Conservation (phyloP, 2,113 vertebrate genomes). For the Brienomyrus longianalis region DNA sequence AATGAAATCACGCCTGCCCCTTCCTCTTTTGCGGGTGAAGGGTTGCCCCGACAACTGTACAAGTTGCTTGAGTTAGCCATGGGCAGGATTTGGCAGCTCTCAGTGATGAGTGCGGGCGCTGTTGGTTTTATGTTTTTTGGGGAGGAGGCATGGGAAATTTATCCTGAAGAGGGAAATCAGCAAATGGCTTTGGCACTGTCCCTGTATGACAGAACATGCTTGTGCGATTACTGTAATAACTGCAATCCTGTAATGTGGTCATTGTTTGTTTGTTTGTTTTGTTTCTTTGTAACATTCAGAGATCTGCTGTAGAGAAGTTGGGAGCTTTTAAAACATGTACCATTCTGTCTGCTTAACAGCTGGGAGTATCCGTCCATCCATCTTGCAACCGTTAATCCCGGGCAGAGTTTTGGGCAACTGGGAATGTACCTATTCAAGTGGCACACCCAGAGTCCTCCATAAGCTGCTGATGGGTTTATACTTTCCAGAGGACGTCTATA, state of each 20-base stretch:
- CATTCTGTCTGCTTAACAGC: neutral
- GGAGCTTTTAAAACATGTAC: neutral
- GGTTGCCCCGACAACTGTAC: slow-evolving; percentile 68
- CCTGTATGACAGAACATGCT: neutral
- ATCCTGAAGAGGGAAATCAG: slow-evolving; percentile 26
- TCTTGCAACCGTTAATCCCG: neutral
- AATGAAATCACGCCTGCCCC: slow-evolving; percentile 67
- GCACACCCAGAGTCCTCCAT: neutral
- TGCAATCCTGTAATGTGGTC: neutral
- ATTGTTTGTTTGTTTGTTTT: neutral
- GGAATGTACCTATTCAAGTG: neutral
- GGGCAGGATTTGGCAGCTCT: slow-evolving; percentile 66
- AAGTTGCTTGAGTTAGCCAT: slow-evolving; percentile 46
- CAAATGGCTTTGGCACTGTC: neutral
- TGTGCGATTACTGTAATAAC: neutral
- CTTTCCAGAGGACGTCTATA: neutral
- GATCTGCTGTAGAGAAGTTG: neutral
- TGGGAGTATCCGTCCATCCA: neutral
- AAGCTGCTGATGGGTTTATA: neutral
- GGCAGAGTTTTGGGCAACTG: neutral
- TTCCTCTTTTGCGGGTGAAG: slow-evolving; percentile 59
- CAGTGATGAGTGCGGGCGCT: slow-evolving; percentile 52
- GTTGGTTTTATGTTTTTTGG: slow-evolving; percentile 50
- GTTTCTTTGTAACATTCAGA: neutral
- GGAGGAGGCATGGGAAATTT: slow-evolving; percentile 58